A percentile compares a stretch with the other conserved stretches of the same genome.
Evolutionary conservation across 2,888 invertebrate species (phyloP).

Genomic region (Caenorhabditis sp.): DNA sequence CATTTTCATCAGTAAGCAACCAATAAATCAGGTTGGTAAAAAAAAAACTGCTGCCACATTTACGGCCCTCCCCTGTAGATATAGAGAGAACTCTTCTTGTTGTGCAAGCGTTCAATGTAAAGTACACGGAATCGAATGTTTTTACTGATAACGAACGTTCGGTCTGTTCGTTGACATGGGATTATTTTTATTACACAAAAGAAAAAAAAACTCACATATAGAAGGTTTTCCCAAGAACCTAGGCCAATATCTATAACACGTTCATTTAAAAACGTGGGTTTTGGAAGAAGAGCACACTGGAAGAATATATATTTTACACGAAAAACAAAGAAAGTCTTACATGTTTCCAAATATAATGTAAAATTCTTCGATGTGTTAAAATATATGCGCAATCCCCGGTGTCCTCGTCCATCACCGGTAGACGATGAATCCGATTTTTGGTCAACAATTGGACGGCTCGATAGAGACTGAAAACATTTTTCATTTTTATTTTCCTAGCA

Average conservation of each 20-base stretch:
- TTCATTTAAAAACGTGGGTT: slow-evolving; percentile 35
- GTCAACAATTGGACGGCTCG: slow-evolving; percentile 38
- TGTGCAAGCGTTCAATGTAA: too few relatives aligned
- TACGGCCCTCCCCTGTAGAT: too few relatives aligned
- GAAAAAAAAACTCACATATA: slow-evolving; percentile 41
- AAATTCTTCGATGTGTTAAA: slow-evolving; percentile 46
- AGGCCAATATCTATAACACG: slow-evolving; percentile 34
- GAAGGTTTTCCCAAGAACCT: slow-evolving; percentile 45
- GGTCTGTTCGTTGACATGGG: too few relatives aligned
- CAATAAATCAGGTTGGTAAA: too few relatives aligned
- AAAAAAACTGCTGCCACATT: too few relatives aligned
- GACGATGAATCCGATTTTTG: slow-evolving; percentile 44
- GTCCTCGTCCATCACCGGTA: slow-evolving; percentile 49
- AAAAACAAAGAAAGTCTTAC: slow-evolving; percentile 8
- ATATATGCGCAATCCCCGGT: slow-evolving; percentile 53
- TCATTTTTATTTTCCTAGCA: background rate
- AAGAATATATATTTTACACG: slow-evolving; percentile 1
- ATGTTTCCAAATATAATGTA: slow-evolving; percentile 49
- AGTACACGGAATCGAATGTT: background rate
- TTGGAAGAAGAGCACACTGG: slow-evolving; percentile 43
- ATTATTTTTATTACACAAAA: too few relatives aligned
- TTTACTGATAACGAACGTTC: background rate
- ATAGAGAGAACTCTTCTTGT: too few relatives aligned
- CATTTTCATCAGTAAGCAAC: too few relatives aligned
- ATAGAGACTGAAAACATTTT: slow-evolving; percentile 25